Conservation (phyloP, 2,797 vertebrate genomes). For the Crypturellus tataupa region DNA sequence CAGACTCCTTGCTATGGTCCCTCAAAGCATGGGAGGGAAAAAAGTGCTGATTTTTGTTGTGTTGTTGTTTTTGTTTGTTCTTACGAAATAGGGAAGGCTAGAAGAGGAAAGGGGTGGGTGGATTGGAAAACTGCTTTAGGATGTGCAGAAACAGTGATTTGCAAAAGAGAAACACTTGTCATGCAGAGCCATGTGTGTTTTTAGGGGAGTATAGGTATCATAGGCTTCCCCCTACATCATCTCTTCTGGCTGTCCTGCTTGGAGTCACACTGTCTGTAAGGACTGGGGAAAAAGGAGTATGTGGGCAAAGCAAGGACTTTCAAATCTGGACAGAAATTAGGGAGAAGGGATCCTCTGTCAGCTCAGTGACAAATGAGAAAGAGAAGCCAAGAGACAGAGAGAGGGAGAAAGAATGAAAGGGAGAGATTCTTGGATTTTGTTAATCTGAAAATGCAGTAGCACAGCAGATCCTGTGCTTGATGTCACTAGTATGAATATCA, state of each 20-base stretch:
- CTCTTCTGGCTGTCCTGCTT: neutral
- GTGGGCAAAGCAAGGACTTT: neutral
- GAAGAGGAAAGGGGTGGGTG: neutral
- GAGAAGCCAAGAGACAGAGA: neutral
- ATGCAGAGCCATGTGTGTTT: neutral
- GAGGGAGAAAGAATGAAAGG: neutral
- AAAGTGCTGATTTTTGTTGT: too few species aligned
- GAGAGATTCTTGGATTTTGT: neutral
- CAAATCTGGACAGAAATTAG: neutral
- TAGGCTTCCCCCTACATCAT: neutral
- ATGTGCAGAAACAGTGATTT: fast-evolving
- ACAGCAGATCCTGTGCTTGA: neutral
- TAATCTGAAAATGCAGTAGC: neutral
- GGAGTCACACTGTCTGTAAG: neutral
- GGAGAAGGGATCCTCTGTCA: neutral
- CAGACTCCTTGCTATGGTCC: neutral
- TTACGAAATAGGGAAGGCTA: neutral
- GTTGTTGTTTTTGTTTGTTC: neutral
- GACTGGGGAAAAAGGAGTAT: neutral
- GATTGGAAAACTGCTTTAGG: neutral
- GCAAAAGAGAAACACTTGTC: neutral
- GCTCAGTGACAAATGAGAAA: neutral
- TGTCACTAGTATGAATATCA: constrained; percentile 1
- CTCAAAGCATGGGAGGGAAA: neutral
- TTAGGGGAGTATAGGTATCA: neutral